A percentile compares a stretch with the other conserved stretches of the same genome.
phyloP scores from a whole-genome alignment of 2,888 invertebrate genomes.

The Craniophora ligustri region DNA sequence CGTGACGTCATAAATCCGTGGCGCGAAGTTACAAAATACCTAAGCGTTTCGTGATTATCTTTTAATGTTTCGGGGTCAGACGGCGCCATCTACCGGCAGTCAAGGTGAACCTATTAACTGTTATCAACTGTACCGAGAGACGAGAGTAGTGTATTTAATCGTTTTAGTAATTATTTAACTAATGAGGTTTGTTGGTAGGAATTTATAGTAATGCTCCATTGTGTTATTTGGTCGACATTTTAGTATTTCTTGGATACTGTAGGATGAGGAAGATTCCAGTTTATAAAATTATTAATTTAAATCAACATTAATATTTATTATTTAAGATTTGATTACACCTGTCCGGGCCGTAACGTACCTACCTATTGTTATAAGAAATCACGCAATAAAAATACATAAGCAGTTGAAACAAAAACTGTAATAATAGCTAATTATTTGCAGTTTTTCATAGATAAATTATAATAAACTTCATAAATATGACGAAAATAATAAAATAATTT shows the following conservation, averaged over 20 bases:
- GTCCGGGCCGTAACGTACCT: too few species aligned
- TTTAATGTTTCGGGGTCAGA: conserved; percentile 51
- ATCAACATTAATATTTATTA: too few species aligned
- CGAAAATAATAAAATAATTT: too few species aligned
- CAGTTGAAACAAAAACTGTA: not conserved
- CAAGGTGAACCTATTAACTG: conserved; percentile 46
- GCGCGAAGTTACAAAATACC: conserved; percentile 39
- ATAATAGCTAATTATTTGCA: not conserved
- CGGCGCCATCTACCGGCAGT: conserved; percentile 38
- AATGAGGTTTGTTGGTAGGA: conserved; percentile 6
- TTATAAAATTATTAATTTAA: too few species aligned
- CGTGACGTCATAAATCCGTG: conserved; percentile 43
- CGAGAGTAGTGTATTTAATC: conserved; percentile 8
- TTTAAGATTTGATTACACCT: not conserved
- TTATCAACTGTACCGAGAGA: conserved; percentile 27
- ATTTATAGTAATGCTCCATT: too few species aligned
- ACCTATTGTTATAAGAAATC: not conserved
- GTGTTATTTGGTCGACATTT: not conserved
- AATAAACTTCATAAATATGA: not conserved
- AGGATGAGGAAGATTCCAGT: too few species aligned
- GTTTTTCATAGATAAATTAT: not conserved
- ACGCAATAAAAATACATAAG: not conserved
- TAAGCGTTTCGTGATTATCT: conserved; percentile 49
- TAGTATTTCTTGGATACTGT: too few species aligned
- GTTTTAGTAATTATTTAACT: conserved; percentile 21